Evolutionary conservation across 2,797 vertebrate genomes (phyloP).

Genomic region (Myotis findleyi): DNA sequence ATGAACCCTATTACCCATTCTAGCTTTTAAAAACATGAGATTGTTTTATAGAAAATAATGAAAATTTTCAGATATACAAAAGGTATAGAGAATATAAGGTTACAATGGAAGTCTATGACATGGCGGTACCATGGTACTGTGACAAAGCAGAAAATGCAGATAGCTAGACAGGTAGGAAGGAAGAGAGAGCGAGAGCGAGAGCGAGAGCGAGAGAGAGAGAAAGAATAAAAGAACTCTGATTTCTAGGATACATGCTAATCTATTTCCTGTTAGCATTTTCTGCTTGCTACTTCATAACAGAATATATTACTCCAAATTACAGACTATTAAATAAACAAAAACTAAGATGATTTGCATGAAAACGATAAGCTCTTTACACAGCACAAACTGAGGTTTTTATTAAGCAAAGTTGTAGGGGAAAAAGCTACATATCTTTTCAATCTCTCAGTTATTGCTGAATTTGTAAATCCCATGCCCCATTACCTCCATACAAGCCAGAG

Average conservation of each 20-base stretch:
- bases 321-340: slow-evolving; percentile 82
- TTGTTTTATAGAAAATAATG: not conserved
- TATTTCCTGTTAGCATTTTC: slow-evolving; percentile 72
- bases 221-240: not conserved
- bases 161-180: not conserved
- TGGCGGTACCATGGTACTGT: not conserved
- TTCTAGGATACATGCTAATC: slow-evolving; percentile 14
- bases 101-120: not conserved
- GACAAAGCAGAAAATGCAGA: slow-evolving; percentile 44
- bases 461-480: slow-evolving; percentile 86
- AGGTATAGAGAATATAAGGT: not conserved
- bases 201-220: not conserved
- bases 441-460: slow-evolving; percentile 82
- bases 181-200: not conserved
- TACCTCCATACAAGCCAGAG: slow-evolving; percentile 84
- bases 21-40: not conserved
- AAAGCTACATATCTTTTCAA: slow-evolving; percentile 82
- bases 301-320: slow-evolving; percentile 78
- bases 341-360: slow-evolving; percentile 76
- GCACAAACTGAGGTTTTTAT: slow-evolving; percentile 77
- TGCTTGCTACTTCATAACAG: slow-evolving; percentile 61
- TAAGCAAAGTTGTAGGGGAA: slow-evolving; percentile 80
- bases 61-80: not conserved
- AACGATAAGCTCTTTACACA: slow-evolving; percentile 75
- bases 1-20: not conserved